Conservation (phyloP, 1,140 invertebrate species). For the Holotrichia oblita region DNA sequence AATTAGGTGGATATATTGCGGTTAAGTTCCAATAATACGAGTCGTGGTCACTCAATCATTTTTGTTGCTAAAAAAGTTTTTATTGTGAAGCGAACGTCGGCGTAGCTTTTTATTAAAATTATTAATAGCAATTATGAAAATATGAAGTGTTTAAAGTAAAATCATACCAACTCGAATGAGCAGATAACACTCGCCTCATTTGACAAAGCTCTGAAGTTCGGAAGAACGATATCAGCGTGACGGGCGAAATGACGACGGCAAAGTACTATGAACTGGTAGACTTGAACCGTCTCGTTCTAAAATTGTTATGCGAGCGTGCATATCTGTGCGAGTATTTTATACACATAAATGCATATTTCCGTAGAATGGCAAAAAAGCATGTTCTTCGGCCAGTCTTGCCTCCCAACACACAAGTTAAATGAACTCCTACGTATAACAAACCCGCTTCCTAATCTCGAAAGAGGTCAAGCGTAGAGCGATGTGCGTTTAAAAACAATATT, state of each 20-base stretch:
- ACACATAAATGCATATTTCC: conserved; percentile 1
- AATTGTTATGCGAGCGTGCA: neutral
- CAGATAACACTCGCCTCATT: too few species aligned
- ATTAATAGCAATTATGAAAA: too few species aligned
- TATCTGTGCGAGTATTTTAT: neutral
- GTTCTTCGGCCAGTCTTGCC: neutral
- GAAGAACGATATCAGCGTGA: neutral
- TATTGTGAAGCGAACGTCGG: too few species aligned
- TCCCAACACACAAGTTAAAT: conserved; percentile 15
- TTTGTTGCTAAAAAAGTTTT: too few species aligned
- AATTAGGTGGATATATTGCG: too few species aligned
- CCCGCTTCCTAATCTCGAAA: conserved; percentile 1
- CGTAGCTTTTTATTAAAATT: too few species aligned
- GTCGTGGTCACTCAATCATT: too few species aligned
- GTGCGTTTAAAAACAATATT: conserved; percentile 21
- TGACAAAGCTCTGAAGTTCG: neutral
- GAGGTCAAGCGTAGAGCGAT: conserved; percentile 3
- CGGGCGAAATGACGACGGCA: neutral
- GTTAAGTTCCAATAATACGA: too few species aligned
- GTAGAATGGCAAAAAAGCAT: neutral
- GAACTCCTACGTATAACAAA: conserved; percentile 1
- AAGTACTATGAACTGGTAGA: neutral
- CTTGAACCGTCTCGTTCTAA: conserved; percentile 8
- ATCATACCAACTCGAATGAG: too few species aligned
- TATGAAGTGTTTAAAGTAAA: too few species aligned